These are phyloP conservation scores for Orientallactaga sibirica DNA, from an alignment of 2,797 vertebrate species.

Conservation along the genomic window DNA sequence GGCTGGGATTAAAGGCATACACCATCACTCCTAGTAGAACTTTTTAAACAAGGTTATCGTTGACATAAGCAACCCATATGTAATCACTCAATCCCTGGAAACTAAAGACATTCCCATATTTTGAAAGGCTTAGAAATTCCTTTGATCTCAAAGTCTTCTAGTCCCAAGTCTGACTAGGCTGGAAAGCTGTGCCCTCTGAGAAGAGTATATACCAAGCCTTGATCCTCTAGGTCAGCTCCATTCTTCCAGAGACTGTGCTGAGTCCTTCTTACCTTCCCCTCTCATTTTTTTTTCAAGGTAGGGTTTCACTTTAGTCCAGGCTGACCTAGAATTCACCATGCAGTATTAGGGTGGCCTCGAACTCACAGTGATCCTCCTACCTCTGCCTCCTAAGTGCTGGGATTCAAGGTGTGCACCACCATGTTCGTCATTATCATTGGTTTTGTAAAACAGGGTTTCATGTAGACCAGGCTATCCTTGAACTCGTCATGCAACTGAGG, in stretches of 20 bases:
- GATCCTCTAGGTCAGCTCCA: not conserved
- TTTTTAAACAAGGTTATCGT: not conserved
- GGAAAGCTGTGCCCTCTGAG: not conserved
- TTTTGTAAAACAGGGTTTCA: not conserved
- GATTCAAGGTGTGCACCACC: too few species aligned
- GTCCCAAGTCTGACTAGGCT: not conserved
- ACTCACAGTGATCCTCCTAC: too few species aligned
- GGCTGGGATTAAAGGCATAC: too few species aligned
- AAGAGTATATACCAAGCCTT: too few species aligned
- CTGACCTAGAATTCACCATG: not conserved
- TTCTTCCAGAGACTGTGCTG: not conserved
- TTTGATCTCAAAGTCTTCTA: not conserved
- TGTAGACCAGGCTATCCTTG: not conserved
- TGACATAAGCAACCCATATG: not conserved
- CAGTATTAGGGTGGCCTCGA: too few species aligned
- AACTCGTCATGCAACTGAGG: not conserved
- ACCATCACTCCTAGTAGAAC: not conserved
- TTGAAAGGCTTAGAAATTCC: not conserved
- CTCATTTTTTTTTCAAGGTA: not conserved
- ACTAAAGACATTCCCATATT: not conserved
- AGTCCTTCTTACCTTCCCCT: not conserved
- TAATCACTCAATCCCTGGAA: not conserved
- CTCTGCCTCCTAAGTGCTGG: too few species aligned
- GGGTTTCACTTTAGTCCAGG: not conserved
- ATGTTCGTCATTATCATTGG: not conserved